These are phyloP conservation scores for Grus americana DNA, from an alignment of 2,113 vertebrate species.

Conservation along the genomic window DNA sequence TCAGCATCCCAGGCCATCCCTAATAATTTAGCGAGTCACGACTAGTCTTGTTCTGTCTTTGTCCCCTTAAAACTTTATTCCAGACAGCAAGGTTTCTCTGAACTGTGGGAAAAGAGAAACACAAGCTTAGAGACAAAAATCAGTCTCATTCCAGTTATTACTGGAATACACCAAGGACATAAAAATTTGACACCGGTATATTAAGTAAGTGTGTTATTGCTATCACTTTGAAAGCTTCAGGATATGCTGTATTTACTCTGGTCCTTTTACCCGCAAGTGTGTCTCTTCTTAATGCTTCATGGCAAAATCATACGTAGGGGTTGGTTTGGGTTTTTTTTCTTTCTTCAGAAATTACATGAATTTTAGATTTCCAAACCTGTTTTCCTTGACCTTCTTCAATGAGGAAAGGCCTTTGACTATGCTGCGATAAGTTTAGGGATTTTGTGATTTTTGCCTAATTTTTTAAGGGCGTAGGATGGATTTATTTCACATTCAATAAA, in stretches of 20 bases:
- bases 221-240: neutral
- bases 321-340: neutral
- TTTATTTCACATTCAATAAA: neutral
- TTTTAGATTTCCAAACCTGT: neutral
- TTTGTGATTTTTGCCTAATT: neutral
- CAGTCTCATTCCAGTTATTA: conserved; percentile 17
- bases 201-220: neutral
- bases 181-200: neutral
- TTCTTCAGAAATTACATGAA: neutral
- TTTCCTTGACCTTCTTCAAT: neutral
- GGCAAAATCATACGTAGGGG: neutral
- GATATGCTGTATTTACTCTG: neutral
- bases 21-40: neutral
- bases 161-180: conserved; percentile 8
- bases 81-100: conserved; percentile 11
- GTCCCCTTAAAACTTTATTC: neutral
- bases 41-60: neutral
- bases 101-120: neutral
- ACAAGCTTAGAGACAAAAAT: conserved; percentile 12
- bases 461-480: neutral
- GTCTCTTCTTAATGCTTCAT: neutral
- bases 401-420: neutral
- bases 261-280: neutral
- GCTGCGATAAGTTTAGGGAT: neutral
- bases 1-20: neutral